Evolutionary conservation across 2,113 vertebrate species (phyloP), one percentile per base, ranked within the genome.

Genomic region (Corythornis cristatus): DNA sequence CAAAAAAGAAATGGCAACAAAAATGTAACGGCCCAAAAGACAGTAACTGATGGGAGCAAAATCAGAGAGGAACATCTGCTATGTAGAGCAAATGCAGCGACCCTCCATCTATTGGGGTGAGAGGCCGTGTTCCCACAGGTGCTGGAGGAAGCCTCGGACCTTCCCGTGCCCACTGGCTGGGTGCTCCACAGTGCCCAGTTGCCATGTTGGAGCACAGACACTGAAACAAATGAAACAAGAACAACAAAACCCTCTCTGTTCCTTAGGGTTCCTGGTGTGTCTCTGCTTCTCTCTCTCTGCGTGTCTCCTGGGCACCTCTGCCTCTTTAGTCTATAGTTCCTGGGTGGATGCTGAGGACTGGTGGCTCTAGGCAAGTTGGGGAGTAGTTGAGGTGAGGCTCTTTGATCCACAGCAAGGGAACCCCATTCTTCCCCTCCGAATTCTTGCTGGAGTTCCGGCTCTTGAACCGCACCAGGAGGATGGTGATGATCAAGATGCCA

Each of bases 301-400:
- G 15, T 0, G 3, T 91, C 57, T 48, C 70, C n/a, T 31, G 12
- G 45, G 62, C 6, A 5, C 35, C 68, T 61, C 76, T 82, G 91
- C 31, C 43, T 45, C 84, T 95, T 97, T 99, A 99, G 97, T 99
- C 99, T 67, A 99, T 99, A 64, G 99, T 99, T 86, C 99, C 99
- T 0, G 99, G 99, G 96, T 99, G 99, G 93, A 99, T 99, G 97
- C 99, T 99, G 97, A 99, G 99, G 16, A 98, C 98, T 0, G 99
- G 99, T 0, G 99, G 99, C 95, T 99, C 99, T 97, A 99, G 98
- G 96, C 99, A 99, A 61, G 99, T 99, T 26, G 99, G 99, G 8
- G 99, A 99, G 95, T 99, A 99, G 97, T 99, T 99, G 94, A 99
- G 98, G 96, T 99, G 99, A 3, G 99, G 99, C 57, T 99, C 99